These are phyloP conservation scores for Tiliqua scincoides DNA, from an alignment of 2,113 vertebrate genomes.

Conservation along the genomic window DNA sequence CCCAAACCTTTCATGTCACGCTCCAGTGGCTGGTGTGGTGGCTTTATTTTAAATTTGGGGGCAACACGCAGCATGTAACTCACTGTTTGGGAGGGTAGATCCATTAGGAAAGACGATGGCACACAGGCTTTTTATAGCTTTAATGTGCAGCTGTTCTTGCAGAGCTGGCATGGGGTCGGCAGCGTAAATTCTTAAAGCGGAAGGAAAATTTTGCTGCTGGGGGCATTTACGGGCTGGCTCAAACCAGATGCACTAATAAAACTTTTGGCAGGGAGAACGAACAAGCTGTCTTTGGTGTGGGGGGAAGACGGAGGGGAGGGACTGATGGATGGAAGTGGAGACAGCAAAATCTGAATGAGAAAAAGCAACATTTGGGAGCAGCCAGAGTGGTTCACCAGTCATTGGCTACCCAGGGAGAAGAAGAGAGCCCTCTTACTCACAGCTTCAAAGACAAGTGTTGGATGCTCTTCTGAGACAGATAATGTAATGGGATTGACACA, in stretches of 20 bases:
- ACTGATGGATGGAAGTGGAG: background rate
- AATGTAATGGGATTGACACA: background rate
- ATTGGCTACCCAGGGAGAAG: too few relatives aligned
- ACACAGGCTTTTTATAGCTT: conserved; percentile 33
- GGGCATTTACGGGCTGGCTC: conserved; percentile 27
- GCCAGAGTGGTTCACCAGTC: background rate
- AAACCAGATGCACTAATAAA: conserved; percentile 41
- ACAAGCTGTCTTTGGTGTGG: conserved; percentile 19
- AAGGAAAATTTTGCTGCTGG: conserved; percentile 32
- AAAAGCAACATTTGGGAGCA: background rate
- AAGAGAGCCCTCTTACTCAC: background rate
- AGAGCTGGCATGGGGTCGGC: conserved; percentile 23
- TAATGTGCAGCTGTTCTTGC: conserved; percentile 34
- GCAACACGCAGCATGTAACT: background rate
- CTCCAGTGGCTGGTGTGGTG: background rate
- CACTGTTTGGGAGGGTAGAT: background rate
- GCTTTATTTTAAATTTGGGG: background rate
- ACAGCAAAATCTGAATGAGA: background rate
- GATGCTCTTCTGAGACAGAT: background rate
- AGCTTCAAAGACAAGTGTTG: background rate
- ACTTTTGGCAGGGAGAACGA: conserved; percentile 31
- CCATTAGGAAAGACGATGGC: conserved; percentile 2
- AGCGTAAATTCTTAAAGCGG: conserved; percentile 37
- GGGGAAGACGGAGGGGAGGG: background rate
- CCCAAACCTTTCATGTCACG: background rate